Base-by-base conservation (phyloP, 92 coral and sea anemone genomes). In the Parazoanthus swiftii region DNA sequence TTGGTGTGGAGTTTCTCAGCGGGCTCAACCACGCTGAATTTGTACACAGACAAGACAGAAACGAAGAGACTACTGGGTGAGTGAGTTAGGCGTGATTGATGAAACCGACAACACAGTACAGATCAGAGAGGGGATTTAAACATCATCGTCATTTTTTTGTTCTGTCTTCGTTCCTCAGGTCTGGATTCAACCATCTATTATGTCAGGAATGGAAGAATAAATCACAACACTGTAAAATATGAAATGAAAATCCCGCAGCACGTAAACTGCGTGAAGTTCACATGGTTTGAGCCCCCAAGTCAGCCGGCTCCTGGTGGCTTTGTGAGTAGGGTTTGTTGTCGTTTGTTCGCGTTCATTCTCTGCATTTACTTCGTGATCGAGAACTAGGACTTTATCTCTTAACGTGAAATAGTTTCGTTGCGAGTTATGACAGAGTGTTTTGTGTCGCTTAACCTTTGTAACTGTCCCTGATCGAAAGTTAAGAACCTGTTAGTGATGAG, bases 61-160 rank as follows among this genome's bases (percentile, higher is more conserved):
- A 90, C 98, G 23, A 93, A 95, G 92, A 94, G 91, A 86, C 91
- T 97, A 76, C 91, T 97, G 46, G 99, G 99, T 94, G 81, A 90
- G 96, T 90, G 21, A 67, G 5, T 21, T 25, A 33, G 73, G 70
- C 74, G 86, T 72, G 77, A 66, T 11, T 35, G 18, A 35, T 7
- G 33, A 84, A 26, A 79, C 6, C 20, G 74, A 8, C 20, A 54
- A 42, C 37, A 20, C 63, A 21, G 33, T 29, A 29, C 33, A 29
- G 33, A 29, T 29, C 33, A 29, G 26, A 75, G 79, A 75, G 56
- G 48, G 78, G 89, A 88, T 33, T 75, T 82, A 67, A 48, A 81
- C 21, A 33, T 13, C 66, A 51, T 73, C 21, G 39, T 29, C 33
- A 42, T 29, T 48, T 37, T 48, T 54, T 39, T 56, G 39, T 73